These are phyloP conservation scores for Chloroclystis v-ata DNA, from an alignment of 2,888 invertebrate genomes.

Conservation along the genomic window DNA sequence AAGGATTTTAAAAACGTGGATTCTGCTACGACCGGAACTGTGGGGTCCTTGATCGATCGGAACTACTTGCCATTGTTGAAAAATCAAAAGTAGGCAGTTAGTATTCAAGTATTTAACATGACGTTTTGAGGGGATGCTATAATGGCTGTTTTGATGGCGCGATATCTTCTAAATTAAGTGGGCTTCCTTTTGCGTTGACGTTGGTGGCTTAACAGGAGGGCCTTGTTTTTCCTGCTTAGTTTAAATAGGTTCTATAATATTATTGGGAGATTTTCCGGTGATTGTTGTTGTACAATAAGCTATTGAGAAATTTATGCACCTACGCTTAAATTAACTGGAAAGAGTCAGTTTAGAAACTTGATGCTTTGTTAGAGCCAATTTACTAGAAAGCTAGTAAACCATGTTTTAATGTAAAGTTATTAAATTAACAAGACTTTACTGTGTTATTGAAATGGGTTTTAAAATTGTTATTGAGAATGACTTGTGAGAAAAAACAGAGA, in stretches of 20 bases:
- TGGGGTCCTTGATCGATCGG: slow-evolving; percentile 69
- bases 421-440: too few species aligned
- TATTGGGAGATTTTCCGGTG: slow-evolving; percentile 18
- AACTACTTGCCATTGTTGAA: slow-evolving; percentile 68
- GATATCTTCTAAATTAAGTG: slow-evolving; percentile 32
- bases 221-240: slow-evolving; percentile 16
- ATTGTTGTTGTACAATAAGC: slow-evolving; percentile 6
- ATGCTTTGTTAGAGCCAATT: too few species aligned
- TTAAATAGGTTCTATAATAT: slow-evolving; percentile 17
- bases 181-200: slow-evolving; percentile 26
- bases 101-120: slow-evolving; percentile 59
- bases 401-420: too few species aligned
- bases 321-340: too few species aligned
- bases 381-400: too few species aligned
- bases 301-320: not conserved
- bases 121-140: slow-evolving; percentile 39
- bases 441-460: too few species aligned
- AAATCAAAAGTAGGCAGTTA: slow-evolving; percentile 72
- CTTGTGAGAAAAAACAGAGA: too few species aligned
- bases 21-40: slow-evolving; percentile 69
- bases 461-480: too few species aligned
- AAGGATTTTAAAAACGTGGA: slow-evolving; percentile 70
- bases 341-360: too few species aligned
- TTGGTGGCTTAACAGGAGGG: slow-evolving; percentile 19
- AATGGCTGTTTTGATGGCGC: slow-evolving; percentile 32